Evolutionary conservation across 2,888 invertebrate genomes (phyloP).

Genomic region (Hylaea fasciaria): DNA sequence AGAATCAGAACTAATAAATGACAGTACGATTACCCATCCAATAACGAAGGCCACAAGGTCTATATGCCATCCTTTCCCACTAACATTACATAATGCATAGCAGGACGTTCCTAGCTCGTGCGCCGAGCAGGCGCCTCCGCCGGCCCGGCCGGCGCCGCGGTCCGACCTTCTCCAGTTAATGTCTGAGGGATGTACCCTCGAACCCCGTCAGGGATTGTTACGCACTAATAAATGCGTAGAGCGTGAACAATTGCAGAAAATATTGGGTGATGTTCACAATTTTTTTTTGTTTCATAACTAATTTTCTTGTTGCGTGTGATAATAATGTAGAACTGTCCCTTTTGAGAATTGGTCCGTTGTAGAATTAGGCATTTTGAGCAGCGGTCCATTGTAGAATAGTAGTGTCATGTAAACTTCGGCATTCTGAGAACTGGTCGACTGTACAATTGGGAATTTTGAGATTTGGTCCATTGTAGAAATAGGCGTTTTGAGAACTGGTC

Average conservation of each 20-base stretch:
- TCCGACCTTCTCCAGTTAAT: conserved; percentile 52
- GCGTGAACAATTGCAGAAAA: conserved; percentile 13
- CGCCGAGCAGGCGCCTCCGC: conserved; percentile 58
- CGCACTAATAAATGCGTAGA: conserved; percentile 30
- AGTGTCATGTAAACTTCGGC: too few species aligned
- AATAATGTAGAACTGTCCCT: too few species aligned
- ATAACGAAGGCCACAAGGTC: neutral
- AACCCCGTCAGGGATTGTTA: conserved; percentile 25
- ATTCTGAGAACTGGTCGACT: too few species aligned
- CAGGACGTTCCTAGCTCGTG: conserved; percentile 56
- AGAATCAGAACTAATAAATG: too few species aligned
- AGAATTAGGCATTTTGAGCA: too few species aligned
- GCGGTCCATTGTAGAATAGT: too few species aligned
- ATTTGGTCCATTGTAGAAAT: too few species aligned
- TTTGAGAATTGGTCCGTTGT: too few species aligned
- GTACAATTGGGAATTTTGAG: too few species aligned
- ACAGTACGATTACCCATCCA: too few species aligned
- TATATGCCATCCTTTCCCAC: conserved; percentile 16
- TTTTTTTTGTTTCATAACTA: neutral
- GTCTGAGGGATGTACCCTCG: conserved; percentile 25
- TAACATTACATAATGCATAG: conserved; percentile 37
- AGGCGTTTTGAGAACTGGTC: too few species aligned
- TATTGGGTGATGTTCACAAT: neutral
- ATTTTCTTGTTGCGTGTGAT: neutral
- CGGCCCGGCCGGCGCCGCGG: conserved; percentile 47